phyloP scores from a whole-genome alignment of 2,797 vertebrate species.

The Nannoperca obscura region DNA sequence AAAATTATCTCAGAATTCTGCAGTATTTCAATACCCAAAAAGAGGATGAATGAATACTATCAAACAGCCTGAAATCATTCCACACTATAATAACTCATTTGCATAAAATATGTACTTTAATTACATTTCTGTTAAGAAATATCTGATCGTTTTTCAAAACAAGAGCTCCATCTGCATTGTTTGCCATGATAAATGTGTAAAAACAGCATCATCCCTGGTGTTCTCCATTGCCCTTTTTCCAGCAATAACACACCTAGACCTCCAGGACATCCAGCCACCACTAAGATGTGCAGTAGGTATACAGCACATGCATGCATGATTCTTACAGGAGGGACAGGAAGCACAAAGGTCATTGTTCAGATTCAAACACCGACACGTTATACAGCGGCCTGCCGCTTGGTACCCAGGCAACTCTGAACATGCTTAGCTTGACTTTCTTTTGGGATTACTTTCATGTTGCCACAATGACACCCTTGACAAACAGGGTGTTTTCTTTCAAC shows the following conservation, averaged over 20 bases:
- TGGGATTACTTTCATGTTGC: neutral
- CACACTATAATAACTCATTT: no score
- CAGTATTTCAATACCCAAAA: no score
- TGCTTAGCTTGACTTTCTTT: neutral
- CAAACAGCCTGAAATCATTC: neutral
- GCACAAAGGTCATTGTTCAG: neutral
- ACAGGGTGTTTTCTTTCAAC: constrained; percentile 13
- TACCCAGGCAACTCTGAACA: neutral
- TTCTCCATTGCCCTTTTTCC: neutral
- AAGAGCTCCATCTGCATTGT: neutral
- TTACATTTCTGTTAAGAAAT: neutral
- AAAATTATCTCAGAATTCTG: neutral
- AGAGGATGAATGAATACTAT: neutral
- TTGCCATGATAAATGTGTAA: neutral
- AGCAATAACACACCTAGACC: neutral
- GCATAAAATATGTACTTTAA: neutral
- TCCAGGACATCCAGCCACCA: neutral
- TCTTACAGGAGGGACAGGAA: neutral
- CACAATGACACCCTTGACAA: neutral
- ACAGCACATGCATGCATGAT: neutral
- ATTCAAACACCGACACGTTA: neutral
- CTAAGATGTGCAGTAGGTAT: no score
- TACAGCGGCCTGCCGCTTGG: no score
- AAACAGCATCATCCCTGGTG: neutral
- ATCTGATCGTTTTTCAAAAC: neutral